Evolutionary conservation across 1,140 invertebrate species (phyloP).

Genomic region (Brachionus rubens): DNA sequence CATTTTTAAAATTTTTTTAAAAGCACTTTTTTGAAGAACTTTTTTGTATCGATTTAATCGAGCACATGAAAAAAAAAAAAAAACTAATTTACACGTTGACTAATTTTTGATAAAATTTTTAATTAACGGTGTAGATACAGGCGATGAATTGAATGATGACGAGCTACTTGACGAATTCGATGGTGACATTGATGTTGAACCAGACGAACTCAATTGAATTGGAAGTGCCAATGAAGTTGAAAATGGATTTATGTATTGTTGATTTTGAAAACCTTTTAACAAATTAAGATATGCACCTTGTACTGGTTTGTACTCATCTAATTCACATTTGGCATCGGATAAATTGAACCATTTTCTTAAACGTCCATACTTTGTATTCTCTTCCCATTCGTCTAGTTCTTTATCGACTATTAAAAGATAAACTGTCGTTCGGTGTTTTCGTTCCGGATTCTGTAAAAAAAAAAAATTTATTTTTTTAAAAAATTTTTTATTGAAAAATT

Average conservation of each 20-base stretch:
- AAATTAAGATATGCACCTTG: conserved; percentile 36
- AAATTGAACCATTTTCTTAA: conserved; percentile 39
- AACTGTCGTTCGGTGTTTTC: conserved; percentile 22
- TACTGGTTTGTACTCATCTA: conserved; percentile 20
- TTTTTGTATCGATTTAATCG: background rate
- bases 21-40: too few species aligned
- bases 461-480: background rate
- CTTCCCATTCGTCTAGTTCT: conserved; percentile 46
- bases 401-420: conserved; percentile 33
- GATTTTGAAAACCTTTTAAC: background rate
- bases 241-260: background rate
- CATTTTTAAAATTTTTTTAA: too few species aligned
- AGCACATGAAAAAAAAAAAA: background rate
- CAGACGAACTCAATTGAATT: background rate
- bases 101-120: conserved; percentile 35
- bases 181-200: background rate
- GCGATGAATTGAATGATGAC: conserved; percentile 29
- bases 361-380: conserved; percentile 27
- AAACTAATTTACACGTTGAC: too few species aligned
- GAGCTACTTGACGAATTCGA: conserved; percentile 32
- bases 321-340: background rate
- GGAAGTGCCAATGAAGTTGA: background rate
- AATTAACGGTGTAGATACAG: background rate
- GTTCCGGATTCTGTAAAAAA: conserved; percentile 11
- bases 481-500: background rate